Base-by-base conservation (phyloP, 2,888 invertebrate genomes). In the Mythimna pallens region DNA sequence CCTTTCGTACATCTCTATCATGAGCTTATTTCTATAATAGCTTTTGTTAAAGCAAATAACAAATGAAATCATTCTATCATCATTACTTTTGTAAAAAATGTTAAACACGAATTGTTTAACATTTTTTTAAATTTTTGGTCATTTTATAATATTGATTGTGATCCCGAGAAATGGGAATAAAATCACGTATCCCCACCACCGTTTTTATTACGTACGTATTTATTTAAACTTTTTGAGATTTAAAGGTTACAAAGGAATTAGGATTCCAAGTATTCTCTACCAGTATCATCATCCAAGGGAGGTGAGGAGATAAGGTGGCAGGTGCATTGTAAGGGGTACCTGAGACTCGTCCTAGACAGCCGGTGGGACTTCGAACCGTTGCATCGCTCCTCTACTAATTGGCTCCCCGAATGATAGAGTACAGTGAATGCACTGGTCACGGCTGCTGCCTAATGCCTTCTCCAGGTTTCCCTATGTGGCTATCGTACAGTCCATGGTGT, bases 1-100 rank as follows among this genome's bases (percentile, higher is more conserved):
- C 73, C 82, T 84, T 82, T 82, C 82, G 71, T 82, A 86, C 82
- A 81, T 81, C 83, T 85, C 87, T 84, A 88, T 87, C 83, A 78
- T 47, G 65, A 40, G 70, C 72, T 78, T 79, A 84, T 78, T 85
- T 77, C 77, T 72, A 71, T 77, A 74, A 65, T 78, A 67, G 66
- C 72, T 79, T 81, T 86, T 73, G 65, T 84, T 69, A 73, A 73
- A 63, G 55, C n/a, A n/a, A n/a, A n/a, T n/a, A n/a, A n/a, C n/a
- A n/a, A n/a, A n/a, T n/a, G n/a, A n/a, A n/a, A n/a, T n/a, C n/a
- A n/a, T n/a, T n/a, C n/a, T n/a, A n/a, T n/a, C n/a, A n/a, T n/a
- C n/a, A n/a, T n/a, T n/a, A n/a, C n/a, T n/a, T n/a, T n/a, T n/a
- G n/a, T n/a, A n/a, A n/a, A n/a, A n/a, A n/a, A n/a, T n/a, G n/a